These are phyloP conservation scores for Scophthalmus maximus DNA, from an alignment of 2,113 vertebrate species.

Conservation along the genomic window DNA sequence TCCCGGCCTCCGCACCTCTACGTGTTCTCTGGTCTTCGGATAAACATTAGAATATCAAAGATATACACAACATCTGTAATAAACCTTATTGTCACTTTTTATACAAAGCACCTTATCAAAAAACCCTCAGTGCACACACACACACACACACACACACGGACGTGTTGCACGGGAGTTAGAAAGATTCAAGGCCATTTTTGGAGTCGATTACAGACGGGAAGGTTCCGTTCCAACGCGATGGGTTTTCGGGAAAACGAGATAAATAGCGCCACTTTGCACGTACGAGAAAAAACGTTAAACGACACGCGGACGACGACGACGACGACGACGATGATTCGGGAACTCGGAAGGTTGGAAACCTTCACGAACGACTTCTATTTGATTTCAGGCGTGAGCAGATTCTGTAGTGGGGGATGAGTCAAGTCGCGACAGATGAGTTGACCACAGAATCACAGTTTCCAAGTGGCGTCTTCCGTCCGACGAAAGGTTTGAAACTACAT, in stretches of 20 bases:
- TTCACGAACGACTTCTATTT: neutral
- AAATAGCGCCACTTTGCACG: slow-evolving; percentile 55
- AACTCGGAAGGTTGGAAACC: slow-evolving; percentile 10
- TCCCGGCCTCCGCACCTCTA: slow-evolving; percentile 43
- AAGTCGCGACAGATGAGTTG: too few relatives aligned
- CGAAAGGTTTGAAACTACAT: too few relatives aligned
- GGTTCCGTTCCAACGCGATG: slow-evolving; percentile 51
- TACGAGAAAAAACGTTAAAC: slow-evolving; percentile 58
- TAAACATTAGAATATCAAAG: slow-evolving; percentile 96
- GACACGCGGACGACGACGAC: too few relatives aligned
- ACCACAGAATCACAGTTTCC: slow-evolving; percentile 18
- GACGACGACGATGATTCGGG: slow-evolving; percentile 44
- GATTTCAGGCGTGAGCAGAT: neutral
- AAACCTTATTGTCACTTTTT: slow-evolving; percentile 88
- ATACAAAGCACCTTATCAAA: slow-evolving; percentile 97
- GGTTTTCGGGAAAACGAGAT: slow-evolving; percentile 46
- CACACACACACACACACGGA: slow-evolving; percentile 83
- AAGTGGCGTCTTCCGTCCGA: neutral
- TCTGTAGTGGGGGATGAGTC: too few relatives aligned
- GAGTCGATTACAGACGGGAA: slow-evolving; percentile 74
- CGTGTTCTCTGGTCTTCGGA: slow-evolving; percentile 81
- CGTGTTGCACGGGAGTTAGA: slow-evolving; percentile 71
- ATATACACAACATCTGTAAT: slow-evolving; percentile 96
- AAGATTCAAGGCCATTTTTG: slow-evolving; percentile 81
- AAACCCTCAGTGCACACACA: slow-evolving; percentile 90